These are phyloP conservation scores for Dasyprocta punctata DNA, from an alignment of 2,113 vertebrate genomes.

Conservation along the genomic window DNA sequence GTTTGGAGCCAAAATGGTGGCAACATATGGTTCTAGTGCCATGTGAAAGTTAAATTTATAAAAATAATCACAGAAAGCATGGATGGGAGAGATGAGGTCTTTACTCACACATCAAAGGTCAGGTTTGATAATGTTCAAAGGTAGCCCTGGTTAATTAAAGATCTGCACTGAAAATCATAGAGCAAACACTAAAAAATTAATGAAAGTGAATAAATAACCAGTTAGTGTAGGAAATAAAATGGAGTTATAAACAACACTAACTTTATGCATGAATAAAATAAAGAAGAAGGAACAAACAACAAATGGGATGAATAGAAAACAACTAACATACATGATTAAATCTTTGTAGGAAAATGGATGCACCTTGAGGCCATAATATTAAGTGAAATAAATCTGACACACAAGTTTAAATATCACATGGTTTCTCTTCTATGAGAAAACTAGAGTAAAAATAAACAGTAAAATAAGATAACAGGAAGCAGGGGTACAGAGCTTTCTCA, in stretches of 20 bases:
- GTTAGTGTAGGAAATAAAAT: not conserved
- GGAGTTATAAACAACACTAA: not conserved
- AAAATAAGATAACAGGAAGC: not conserved
- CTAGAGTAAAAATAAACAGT: not conserved
- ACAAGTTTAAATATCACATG: not conserved
- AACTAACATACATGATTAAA: not conserved
- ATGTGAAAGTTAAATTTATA: not conserved
- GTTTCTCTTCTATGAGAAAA: not conserved
- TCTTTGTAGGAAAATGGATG: not conserved
- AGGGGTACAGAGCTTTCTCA: not conserved
- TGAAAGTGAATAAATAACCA: not conserved
- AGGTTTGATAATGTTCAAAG: not conserved
- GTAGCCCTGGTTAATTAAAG: not conserved
- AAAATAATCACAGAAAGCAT: not conserved
- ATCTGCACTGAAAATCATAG: not conserved
- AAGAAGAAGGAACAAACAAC: not conserved
- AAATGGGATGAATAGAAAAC: not conserved
- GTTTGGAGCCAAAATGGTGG: not conserved
- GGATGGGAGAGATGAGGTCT: not conserved
- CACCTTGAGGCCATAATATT: not conserved
- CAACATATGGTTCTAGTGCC: not conserved
- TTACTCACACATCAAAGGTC: not conserved
- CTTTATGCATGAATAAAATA: not conserved
- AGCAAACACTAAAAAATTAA: not conserved
- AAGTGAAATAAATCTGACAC: not conserved